Evolutionary conservation across 2,888 invertebrate genomes (phyloP), one percentile per base, ranked within the genome.

Genomic region (Muschampia plurimacula): DNA sequence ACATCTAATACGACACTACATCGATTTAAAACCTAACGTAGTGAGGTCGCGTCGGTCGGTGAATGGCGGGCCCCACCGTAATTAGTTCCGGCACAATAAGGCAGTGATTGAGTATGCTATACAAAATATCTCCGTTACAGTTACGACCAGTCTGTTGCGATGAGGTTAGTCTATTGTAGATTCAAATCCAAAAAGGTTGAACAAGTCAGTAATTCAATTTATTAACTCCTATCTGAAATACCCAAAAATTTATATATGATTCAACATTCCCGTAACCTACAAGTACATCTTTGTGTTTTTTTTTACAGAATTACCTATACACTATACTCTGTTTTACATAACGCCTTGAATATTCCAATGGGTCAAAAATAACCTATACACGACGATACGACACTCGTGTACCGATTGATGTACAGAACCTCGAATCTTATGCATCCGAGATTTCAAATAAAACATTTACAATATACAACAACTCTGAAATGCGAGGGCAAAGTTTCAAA

Each of bases 111-210:
- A 90, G 91, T 93, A 91, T 92, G 89, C 91, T 92, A 90, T 93
- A 93, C 91, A 93, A 92, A 93, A 93, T 93, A 93, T 93, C 84
- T 90, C 89, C 89, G 84, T 87, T 91, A 92, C 85, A 92, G 85
- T 89, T 89, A 90, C 89, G 84, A 89, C 88, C 93, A 93, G 93
- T 93, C 93, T 93, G 93, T 93, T 90, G 89, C 90, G 84, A 88
- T 93, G 92, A 93, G 93, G 92, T 93, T 82, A 81, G 79, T 81
- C 90, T 93, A 93, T 93, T 93, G 92, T 93, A 93, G 92, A 93
- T 92, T 93, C 93, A 93, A 93, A 93, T 93, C 93, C 93, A 93
- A 93, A 93, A 93, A 87, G 86, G 89, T 93, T 90, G 88, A 92
- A 92, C 89, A 84, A 91, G 89, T 93, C 89, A 87, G 85, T 90